These are phyloP conservation scores for Conus canariensis DNA, from an alignment of 2,888 invertebrate species.

Conservation along the genomic window DNA sequence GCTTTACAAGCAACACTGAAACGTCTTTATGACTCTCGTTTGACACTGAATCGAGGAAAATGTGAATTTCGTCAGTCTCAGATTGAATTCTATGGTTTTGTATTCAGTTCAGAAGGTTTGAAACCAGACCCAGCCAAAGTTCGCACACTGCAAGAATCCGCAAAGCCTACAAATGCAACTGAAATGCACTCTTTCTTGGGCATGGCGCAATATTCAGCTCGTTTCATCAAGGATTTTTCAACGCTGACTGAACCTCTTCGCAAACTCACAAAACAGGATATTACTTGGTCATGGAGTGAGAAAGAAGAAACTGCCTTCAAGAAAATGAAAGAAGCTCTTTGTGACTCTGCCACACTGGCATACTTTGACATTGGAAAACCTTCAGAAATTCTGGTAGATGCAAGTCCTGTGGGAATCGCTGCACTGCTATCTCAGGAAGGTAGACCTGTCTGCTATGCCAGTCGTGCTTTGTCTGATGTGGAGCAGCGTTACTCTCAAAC, in stretches of 20 bases:
- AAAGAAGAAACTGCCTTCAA: slow-evolving; percentile 50
- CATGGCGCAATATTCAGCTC: slow-evolving; percentile 29
- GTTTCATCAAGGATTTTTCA: slow-evolving; percentile 28
- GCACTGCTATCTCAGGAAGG: slow-evolving; percentile 56
- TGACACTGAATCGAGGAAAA: slow-evolving; percentile 22
- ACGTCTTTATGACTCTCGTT: slow-evolving; percentile 22
- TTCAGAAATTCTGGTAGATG: slow-evolving; percentile 58
- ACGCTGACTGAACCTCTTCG: slow-evolving; percentile 25
- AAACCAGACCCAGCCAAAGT: slow-evolving; percentile 21
- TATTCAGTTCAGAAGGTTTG: not conserved
- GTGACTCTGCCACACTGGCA: slow-evolving; percentile 49
- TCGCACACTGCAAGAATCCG: not conserved
- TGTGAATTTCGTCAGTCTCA: slow-evolving; percentile 6
- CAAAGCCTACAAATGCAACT: not conserved
- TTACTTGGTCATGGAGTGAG: slow-evolving; percentile 51
- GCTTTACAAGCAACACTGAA: not conserved
- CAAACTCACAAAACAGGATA: not conserved
- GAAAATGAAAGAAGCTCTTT: slow-evolving; percentile 51
- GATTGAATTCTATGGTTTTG: slow-evolving; percentile 7
- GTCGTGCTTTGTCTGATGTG: slow-evolving; percentile 54
- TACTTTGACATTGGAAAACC: slow-evolving; percentile 54
- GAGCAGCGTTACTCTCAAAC: slow-evolving; percentile 64
- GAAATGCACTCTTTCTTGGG: slow-evolving; percentile 26
- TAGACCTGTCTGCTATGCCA: slow-evolving; percentile 56
- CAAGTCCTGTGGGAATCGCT: slow-evolving; percentile 59